phyloP scores from a whole-genome alignment of 1,140 invertebrate genomes.

The Drosophila sulfurigaster region DNA sequence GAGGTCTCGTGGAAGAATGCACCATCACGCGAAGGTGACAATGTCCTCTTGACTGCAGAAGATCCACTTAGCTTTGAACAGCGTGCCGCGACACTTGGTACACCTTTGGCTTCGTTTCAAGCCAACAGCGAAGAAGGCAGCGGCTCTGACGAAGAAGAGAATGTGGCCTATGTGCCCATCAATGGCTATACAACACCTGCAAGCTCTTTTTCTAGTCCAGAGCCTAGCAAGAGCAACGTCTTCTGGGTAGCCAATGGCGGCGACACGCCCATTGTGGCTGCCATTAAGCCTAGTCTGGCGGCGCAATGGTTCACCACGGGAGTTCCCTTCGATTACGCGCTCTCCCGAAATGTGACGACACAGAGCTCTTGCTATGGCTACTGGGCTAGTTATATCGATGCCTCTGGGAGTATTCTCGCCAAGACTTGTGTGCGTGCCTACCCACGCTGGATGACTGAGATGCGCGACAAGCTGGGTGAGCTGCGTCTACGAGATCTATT shows the following conservation, averaged over 20 bases:
- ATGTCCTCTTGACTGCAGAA: conserved; percentile 64
- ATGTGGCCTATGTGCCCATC: conserved; percentile 55
- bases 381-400: conserved; percentile 80
- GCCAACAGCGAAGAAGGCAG: conserved; percentile 49
- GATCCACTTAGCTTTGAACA: conserved; percentile 66
- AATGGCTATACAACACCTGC: conserved; percentile 53
- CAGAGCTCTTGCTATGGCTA: conserved; percentile 74
- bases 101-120: conserved; percentile 64
- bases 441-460: conserved; percentile 88
- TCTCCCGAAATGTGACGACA: conserved; percentile 60
- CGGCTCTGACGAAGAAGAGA: conserved; percentile 46
- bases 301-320: conserved; percentile 79
- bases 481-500: conserved; percentile 86
- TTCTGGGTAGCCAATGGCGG: conserved; percentile 76
- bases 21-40: conserved; percentile 56
- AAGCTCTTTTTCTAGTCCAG: not conserved
- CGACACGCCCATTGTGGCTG: conserved; percentile 61
- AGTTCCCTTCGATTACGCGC: conserved; percentile 71
- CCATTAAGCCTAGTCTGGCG: conserved; percentile 58
- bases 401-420: conserved; percentile 62
- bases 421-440: conserved; percentile 85
- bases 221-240: not conserved
- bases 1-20: conserved; percentile 81
- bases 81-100: conserved; percentile 42
- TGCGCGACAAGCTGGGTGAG: conserved; percentile 80